A percentile compares a stretch with the other conserved stretches of the same genome.
Conservation (phyloP, 2,113 vertebrate species). For the Lathamus discolor region DNA sequence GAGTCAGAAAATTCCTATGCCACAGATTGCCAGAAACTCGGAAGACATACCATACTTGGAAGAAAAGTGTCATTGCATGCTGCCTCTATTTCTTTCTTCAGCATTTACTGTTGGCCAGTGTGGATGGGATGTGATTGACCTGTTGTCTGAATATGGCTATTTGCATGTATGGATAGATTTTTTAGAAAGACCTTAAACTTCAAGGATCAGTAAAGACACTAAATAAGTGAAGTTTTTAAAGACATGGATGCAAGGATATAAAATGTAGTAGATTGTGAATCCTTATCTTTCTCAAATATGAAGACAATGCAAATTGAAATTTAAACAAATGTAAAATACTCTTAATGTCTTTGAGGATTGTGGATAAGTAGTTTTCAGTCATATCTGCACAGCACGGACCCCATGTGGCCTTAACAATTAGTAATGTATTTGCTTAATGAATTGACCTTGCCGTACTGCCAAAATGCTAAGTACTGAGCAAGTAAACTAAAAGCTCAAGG, state of each 20-base stretch:
- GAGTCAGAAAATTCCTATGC: constrained; percentile 47
- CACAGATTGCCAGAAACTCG: neutral
- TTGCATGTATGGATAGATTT: neutral
- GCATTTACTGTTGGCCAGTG: neutral
- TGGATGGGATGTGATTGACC: neutral
- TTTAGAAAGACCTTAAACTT: neutral
- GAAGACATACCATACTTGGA: neutral
- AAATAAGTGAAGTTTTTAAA: neutral
- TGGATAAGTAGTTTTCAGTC: neutral
- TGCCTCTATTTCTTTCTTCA: neutral
- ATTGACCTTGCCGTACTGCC: neutral
- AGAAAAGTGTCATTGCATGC: neutral
- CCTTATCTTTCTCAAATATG: neutral
- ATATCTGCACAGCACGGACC: neutral
- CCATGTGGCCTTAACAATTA: neutral
- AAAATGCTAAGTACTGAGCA: neutral
- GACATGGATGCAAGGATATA: neutral
- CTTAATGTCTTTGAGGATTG: neutral
- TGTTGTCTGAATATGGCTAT: neutral
- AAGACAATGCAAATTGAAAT: neutral
- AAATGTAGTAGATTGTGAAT: neutral
- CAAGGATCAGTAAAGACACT: neutral
- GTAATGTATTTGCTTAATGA: neutral
- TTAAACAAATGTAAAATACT: neutral
- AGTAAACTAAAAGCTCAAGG: neutral